These are phyloP conservation scores for Mylabris phalerata DNA, from an alignment of 1,140 invertebrate genomes.

Conservation along the genomic window DNA sequence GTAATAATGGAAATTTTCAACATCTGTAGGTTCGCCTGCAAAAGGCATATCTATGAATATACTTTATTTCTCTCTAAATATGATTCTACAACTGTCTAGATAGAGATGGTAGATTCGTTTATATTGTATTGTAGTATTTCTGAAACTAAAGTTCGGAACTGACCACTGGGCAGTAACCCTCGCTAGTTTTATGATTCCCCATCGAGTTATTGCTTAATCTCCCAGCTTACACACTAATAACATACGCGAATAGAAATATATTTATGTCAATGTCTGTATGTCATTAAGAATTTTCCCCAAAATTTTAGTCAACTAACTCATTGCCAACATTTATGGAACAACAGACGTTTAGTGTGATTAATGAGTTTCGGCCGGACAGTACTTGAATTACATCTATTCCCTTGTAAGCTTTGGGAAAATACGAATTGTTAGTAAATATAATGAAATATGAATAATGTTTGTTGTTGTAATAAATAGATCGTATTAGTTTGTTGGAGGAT, in stretches of 20 bases:
- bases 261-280: slow-evolving; percentile 1
- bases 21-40: slow-evolving; percentile 31
- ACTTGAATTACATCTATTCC: neutral
- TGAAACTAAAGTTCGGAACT: slow-evolving; percentile 17
- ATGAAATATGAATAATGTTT: no score
- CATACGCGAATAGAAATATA: slow-evolving; percentile 26
- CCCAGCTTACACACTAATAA: slow-evolving; percentile 32
- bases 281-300: slow-evolving; percentile 32
- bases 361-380: neutral
- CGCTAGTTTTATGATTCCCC: slow-evolving; percentile 27
- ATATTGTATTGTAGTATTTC: neutral
- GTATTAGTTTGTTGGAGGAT: neutral
- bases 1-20: slow-evolving; percentile 30
- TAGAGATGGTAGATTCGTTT: slow-evolving; percentile 4
- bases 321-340: slow-evolving; percentile 12
- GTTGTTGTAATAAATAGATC: neutral
- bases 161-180: slow-evolving; percentile 31
- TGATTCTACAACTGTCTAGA: neutral
- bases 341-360: slow-evolving; percentile 3
- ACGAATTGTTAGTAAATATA: no score
- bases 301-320: neutral
- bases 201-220: slow-evolving; percentile 33
- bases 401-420: neutral
- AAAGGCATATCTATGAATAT: slow-evolving; percentile 29
- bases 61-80: neutral